Conservation (phyloP, 2,113 vertebrate species). For the Mionectes macconnelli region DNA sequence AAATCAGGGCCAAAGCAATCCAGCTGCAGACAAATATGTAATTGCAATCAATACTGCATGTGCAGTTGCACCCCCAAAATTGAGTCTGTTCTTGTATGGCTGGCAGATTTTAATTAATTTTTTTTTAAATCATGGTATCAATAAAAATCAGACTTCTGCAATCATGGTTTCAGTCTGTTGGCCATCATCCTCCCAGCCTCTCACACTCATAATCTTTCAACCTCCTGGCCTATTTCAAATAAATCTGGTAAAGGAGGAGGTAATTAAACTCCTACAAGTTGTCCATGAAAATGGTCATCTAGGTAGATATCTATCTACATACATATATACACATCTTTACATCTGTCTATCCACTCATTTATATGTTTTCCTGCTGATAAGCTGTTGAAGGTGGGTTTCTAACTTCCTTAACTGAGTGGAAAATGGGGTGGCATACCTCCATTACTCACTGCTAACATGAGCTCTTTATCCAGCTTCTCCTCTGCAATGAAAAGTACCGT, state of each 20-base stretch:
- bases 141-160: background rate
- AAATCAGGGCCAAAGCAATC: conserved; percentile 45
- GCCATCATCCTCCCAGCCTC: background rate
- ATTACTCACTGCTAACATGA: background rate
- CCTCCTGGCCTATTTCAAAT: background rate
- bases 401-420: background rate
- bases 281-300: background rate
- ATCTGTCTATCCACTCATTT: background rate
- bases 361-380: background rate
- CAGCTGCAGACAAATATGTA: conserved; percentile 29
- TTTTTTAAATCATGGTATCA: fast-evolving
- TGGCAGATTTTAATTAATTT: background rate
- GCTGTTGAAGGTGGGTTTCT: background rate
- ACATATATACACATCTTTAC: background rate
- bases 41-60: conserved; percentile 40
- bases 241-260: background rate
- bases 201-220: background rate
- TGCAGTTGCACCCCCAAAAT: background rate
- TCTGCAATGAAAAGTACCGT: background rate
- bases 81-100: background rate
- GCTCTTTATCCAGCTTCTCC: background rate
- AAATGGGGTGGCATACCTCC: background rate
- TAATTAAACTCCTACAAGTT: background rate
- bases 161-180: background rate
- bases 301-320: background rate